Base-by-base conservation (phyloP, 2,113 vertebrate species). In the Phalacrocorax aristotelis region DNA sequence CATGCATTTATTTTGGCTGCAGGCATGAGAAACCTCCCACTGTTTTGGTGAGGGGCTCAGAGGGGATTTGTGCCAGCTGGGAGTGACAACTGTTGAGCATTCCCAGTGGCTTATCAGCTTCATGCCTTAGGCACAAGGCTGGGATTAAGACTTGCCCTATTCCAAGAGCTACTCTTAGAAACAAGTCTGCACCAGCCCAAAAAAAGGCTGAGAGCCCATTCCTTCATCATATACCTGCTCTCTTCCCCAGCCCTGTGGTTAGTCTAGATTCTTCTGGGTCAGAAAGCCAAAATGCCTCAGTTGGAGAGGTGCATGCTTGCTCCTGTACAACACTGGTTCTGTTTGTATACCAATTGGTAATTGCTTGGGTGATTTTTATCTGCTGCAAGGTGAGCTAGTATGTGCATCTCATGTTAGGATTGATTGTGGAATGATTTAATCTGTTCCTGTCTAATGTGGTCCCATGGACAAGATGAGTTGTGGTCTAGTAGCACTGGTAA, bases 61-160 rank as follows among this genome's bases (percentile, higher is more conserved):
- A 79, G 49, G 58, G 90, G 90, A 88, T 95, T 93, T 96, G 19
- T 93, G 71, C 79, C 65, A 93, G 79, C 66, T 93, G 80, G 29
- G 34, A 5, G 17, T 89, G 92, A 95, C 96, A 97, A 93, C 90
- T 95, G 92, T 91, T 96, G 94, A 86, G 55, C 69, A 81, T 96
- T 95, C 80, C 48, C 77, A 34, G 48, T 74, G 80, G 83, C 57
- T 95, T 86, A 96, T 29, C 55, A 57, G 32, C 77, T 52, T 97
- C 14, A 9, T 96, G 88, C 83, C 8, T 87, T 87, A 68, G 57
- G 76, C 64, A 66, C 30, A 60, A 87, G n/a, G 71, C 86, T 57
- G 57, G 55, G 40, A 87, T 82, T 84, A 83, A 52, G 64, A 75
- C 44, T 79, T 84, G 52, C 54, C 75, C 60, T 92, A 10, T 95